These are phyloP conservation scores for Acrocyrtus sp. DNA, from an alignment of 2,888 invertebrate genomes.

Conservation along the genomic window DNA sequence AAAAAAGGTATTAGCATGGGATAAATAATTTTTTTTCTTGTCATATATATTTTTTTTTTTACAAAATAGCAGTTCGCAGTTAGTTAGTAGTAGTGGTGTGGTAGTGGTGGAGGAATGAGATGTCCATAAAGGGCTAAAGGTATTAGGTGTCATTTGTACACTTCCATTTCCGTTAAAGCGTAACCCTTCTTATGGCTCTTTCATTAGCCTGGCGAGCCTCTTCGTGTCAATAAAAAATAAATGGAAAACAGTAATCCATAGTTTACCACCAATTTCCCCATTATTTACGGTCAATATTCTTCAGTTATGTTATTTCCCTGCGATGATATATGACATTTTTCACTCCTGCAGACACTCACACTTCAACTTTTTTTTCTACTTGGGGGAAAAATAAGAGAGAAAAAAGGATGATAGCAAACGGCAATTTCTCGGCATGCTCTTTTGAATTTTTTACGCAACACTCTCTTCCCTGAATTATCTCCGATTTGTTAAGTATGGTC, in stretches of 20 bases:
- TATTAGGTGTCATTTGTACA: slow-evolving; percentile 31
- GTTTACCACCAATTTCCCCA: slow-evolving; percentile 16
- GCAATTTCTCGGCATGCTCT: not conserved
- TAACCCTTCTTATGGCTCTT: slow-evolving; percentile 30
- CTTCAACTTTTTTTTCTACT: no score
- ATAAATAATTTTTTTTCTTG: no score
- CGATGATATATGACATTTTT: no score
- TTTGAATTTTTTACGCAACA: slow-evolving; percentile 6
- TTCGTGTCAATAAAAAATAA: slow-evolving; percentile 3
- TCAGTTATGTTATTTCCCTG: no score
- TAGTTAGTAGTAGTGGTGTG: not conserved
- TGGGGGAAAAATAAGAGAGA: no score
- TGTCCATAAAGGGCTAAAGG: not conserved
- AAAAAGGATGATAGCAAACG: not conserved
- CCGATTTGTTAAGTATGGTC: not conserved
- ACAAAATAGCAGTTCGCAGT: not conserved
- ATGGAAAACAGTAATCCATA: slow-evolving; percentile 16
- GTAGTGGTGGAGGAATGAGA: no score
- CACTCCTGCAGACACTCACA: no score
- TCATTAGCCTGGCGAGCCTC: not conserved
- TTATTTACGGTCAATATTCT: slow-evolving; percentile 49
- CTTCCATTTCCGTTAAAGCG: slow-evolving; percentile 50
- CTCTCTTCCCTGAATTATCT: not conserved
- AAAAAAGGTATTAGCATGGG: no score
- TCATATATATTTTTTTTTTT: no score